Conservation (phyloP, 2,113 vertebrate genomes). For the Helogale parvula region DNA sequence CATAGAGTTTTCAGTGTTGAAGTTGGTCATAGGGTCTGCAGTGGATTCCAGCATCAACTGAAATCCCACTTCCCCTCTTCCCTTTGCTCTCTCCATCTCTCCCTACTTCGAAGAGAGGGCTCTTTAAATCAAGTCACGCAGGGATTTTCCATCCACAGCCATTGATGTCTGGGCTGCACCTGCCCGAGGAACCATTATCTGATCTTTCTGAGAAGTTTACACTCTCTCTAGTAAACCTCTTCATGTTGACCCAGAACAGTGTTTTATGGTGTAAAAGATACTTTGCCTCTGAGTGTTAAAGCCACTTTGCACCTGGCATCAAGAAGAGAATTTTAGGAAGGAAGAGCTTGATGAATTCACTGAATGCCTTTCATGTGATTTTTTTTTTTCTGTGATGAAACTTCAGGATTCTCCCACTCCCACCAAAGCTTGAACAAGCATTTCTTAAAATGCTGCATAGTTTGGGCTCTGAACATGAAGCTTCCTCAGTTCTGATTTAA, state of each 20-base stretch:
- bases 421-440: constrained; percentile 58
- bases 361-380: constrained; percentile 74
- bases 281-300: constrained; percentile 74
- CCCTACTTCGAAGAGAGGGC: too few relatives aligned
- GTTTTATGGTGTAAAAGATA: constrained; percentile 81
- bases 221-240: constrained; percentile 79
- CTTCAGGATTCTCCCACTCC: constrained; percentile 61
- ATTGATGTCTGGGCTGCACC: constrained; percentile 77
- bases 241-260: constrained; percentile 79
- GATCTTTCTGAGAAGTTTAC: constrained; percentile 83
- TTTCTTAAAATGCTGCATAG: not conserved
- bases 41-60: not conserved
- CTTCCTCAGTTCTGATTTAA: not conserved
- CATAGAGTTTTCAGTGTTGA: not conserved
- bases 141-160: not conserved
- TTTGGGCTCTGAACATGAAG: constrained; percentile 50
- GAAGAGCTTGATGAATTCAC: constrained; percentile 63
- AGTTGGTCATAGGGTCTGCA: not conserved
- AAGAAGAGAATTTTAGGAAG: constrained; percentile 60
- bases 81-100: not conserved
- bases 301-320: constrained; percentile 80
- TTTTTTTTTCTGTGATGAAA: constrained; percentile 65
- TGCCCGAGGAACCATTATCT: constrained; percentile 83
- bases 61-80: not conserved
- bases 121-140: not conserved